phyloP scores from a whole-genome alignment of 2,113 vertebrate species.

The Emydocephalus ijimae region DNA sequence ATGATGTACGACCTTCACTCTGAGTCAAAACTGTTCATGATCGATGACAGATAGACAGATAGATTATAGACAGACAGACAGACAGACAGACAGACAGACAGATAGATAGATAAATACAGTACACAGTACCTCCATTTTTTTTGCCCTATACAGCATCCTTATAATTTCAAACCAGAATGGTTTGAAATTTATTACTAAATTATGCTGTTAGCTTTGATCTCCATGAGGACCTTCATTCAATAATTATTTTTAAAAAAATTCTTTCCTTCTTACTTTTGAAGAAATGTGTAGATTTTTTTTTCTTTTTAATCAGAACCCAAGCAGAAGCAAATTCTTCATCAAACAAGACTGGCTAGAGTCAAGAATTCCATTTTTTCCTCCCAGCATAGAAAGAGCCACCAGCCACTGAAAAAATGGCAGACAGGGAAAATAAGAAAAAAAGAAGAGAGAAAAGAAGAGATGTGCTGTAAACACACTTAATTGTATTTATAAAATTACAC shows the following conservation, averaged over 20 bases:
- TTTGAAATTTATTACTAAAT: not conserved
- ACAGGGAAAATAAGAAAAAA: not conserved
- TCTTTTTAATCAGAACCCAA: not conserved
- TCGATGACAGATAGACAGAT: no score
- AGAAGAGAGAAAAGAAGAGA: not conserved
- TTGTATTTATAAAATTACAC: not conserved
- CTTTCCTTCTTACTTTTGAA: not conserved
- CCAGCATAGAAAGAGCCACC: not conserved
- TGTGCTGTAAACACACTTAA: not conserved
- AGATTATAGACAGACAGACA: no score
- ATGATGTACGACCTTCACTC: not conserved
- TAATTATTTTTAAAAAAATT: not conserved
- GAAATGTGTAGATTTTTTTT: not conserved
- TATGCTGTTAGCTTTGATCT: not conserved
- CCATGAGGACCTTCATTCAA: not conserved
- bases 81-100: no score
- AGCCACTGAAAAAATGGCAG: not conserved
- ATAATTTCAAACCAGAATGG: not conserved
- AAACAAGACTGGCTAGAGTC: not conserved
- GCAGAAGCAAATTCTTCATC: not conserved
- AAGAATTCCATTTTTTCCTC: not conserved
- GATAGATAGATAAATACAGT: no score
- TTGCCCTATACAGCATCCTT: not conserved
- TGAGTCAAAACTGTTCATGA: not conserved
- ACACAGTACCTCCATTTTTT: not conserved